Percentiles rank a stretch among this genome's conserved stretches.
phyloP scores from a whole-genome alignment of 2,797 vertebrate genomes.

The Bryconaethiops microstoma region DNA sequence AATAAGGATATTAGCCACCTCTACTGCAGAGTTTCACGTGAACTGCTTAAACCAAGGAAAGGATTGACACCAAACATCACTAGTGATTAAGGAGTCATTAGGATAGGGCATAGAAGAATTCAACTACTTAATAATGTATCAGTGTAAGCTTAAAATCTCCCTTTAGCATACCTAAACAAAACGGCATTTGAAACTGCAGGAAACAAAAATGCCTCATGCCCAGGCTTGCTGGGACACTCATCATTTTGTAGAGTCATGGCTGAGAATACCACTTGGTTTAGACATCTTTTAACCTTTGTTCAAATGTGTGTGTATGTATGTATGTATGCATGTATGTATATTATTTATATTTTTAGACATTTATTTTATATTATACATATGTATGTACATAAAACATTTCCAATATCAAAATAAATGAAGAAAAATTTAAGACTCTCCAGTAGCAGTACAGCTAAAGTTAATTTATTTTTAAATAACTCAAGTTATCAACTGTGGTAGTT shows the following conservation, averaged over 20 bases:
- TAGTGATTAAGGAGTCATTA: not conserved
- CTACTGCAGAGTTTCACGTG: not conserved
- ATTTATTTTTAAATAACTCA: not conserved
- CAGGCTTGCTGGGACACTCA: constrained; percentile 28
- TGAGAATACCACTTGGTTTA: constrained; percentile 4
- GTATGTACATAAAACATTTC: too few relatives aligned
- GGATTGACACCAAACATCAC: not conserved
- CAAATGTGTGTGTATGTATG: too few relatives aligned
- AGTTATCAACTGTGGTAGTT: not conserved
- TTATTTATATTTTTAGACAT: too few relatives aligned
- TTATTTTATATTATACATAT: too few relatives aligned
- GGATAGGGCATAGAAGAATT: not conserved
- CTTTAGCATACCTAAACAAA: constrained; percentile 18
- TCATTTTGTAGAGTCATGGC: constrained; percentile 11
- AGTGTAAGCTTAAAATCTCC: not conserved
- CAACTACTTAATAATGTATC: not conserved
- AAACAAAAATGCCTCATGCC: constrained; percentile 30
- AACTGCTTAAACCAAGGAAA: not conserved
- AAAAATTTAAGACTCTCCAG: too few relatives aligned
- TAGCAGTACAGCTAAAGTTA: too few relatives aligned
- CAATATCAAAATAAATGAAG: too few relatives aligned
- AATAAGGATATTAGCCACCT: too few relatives aligned
- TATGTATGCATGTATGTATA: not conserved
- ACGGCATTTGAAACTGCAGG: constrained; percentile 21
- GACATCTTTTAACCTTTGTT: not conserved